Conservation (phyloP, 1,140 invertebrate genomes). For the Drosophila sp. region DNA sequence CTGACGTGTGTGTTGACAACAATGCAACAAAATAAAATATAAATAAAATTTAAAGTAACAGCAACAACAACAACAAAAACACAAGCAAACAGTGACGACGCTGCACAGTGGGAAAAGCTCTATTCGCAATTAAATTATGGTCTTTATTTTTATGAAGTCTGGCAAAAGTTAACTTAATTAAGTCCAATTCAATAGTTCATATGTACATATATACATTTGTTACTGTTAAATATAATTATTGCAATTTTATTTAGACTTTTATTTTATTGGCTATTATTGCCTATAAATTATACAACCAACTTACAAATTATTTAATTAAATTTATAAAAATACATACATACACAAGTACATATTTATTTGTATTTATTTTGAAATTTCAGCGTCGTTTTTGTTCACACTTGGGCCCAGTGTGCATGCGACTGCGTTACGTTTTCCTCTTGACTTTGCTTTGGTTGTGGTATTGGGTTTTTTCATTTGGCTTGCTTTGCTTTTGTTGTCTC, state of each 20-base stretch:
- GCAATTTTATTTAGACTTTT: too few relatives aligned
- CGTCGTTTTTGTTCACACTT: not conserved
- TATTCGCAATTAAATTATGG: not conserved
- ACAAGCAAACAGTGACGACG: conserved; percentile 13
- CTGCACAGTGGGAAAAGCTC: not conserved
- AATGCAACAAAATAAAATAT: conserved; percentile 47
- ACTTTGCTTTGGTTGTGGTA: not conserved
- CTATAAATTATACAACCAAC: too few relatives aligned
- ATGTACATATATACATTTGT: too few relatives aligned
- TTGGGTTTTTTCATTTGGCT: conserved; percentile 4
- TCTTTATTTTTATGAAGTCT: too few relatives aligned
- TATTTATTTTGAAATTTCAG: not conserved
- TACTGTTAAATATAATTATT: too few relatives aligned
- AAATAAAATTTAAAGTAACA: conserved; percentile 22
- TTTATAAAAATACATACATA: too few relatives aligned
- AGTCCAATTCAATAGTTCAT: too few relatives aligned
- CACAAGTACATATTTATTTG: too few relatives aligned
- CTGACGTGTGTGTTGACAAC: conserved; percentile 31
- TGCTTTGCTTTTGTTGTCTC: conserved; percentile 31
- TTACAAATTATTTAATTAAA: too few relatives aligned
- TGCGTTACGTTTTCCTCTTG: conserved; percentile 1
- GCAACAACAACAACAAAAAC: conserved; percentile 20
- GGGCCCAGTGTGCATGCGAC: not conserved
- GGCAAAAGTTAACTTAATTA: too few relatives aligned
- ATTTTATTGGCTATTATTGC: too few relatives aligned